Base-by-base conservation (phyloP, 2,113 vertebrate genomes). In the Megaleporinus macrocephalus region DNA sequence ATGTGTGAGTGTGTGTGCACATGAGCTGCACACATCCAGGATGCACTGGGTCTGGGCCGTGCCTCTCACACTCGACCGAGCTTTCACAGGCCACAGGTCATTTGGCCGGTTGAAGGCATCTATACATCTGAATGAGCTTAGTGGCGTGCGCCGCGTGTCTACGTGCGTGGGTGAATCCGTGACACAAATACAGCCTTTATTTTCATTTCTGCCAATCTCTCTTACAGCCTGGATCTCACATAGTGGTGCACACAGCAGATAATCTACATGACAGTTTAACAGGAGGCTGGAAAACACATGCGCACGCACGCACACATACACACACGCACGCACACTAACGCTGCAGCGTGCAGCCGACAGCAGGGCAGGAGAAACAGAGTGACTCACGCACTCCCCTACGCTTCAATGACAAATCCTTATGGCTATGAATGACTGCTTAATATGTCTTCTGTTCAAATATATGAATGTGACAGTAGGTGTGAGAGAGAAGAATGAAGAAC, bases 331-430 rank as follows among this genome's bases (percentile, higher is more conserved):
- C 62, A 65, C 62, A 68, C 65, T 36, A 22, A 11, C 12, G 11
- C 65, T n/a, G 44, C 66, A 47, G n/a, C 27, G 30, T 61, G 5
- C 18, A 62, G 55, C 36, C 78, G 49, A 15, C 24, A 72, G 36
- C 61, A 61, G 33, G 81, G 33, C 18, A 81, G 30, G 24, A 65
- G 41, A 73, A 24, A 41, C 26, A 30, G 30, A 84, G 51, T 85
- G 59, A 78, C 30, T 73, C 83, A 79, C 13, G 1, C 68, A 61
- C 33, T 79, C 26, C 66, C 59, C 77, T 79, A 22, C 27, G 78
- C 57, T 33, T 63, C 51, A 78, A 66, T 84, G 55, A 74, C 80
- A 76, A 74, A 82, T 77, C 84, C 13, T 61, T 82, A 49, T 65
- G 70, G 59, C 47, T 18, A 75, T 70, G 49, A 75, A 70, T 51